These are phyloP conservation scores for Pocillopora grandis DNA, from an alignment of 92 coral and sea anemone genomes.

Conservation along the genomic window DNA sequence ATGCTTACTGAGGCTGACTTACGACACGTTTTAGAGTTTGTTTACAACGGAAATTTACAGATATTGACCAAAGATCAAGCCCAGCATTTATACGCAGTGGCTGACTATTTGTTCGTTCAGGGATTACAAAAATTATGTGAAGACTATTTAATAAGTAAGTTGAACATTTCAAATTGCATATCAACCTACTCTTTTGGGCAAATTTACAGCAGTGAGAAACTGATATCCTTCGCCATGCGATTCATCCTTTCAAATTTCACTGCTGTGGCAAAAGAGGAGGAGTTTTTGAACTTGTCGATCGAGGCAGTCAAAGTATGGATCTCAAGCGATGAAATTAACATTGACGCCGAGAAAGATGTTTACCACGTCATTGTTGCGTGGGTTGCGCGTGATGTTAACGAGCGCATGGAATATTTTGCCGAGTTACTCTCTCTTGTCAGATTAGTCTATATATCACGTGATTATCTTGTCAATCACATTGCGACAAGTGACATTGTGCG, in stretches of 20 bases:
- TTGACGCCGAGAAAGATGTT: conserved; percentile 8
- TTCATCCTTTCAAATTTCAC: not conserved
- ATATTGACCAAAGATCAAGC: not conserved
- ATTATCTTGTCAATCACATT: not conserved
- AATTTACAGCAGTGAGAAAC: not conserved
- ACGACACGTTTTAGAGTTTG: not conserved
- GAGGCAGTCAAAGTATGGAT: not conserved
- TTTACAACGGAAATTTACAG: not conserved
- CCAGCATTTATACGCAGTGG: not conserved
- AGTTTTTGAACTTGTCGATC: not conserved
- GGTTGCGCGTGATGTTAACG: not conserved
- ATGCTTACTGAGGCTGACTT: not conserved
- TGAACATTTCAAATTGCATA: not conserved
- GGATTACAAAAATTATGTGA: not conserved
- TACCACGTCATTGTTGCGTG: not conserved
- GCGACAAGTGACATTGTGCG: conserved; percentile 1
- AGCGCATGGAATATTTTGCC: not conserved
- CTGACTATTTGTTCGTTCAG: conserved; percentile 3
- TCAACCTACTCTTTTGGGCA: not conserved
- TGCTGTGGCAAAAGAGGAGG: not conserved
- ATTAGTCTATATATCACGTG: not conserved
- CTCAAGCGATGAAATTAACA: not conserved
- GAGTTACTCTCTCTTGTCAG: not conserved
- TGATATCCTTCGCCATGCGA: not conserved
- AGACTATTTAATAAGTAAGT: not conserved